A percentile compares a stretch with the other conserved stretches of the same genome.
phyloP scores from a whole-genome alignment of 2,797 vertebrate species.

The Champsocephalus esox region DNA sequence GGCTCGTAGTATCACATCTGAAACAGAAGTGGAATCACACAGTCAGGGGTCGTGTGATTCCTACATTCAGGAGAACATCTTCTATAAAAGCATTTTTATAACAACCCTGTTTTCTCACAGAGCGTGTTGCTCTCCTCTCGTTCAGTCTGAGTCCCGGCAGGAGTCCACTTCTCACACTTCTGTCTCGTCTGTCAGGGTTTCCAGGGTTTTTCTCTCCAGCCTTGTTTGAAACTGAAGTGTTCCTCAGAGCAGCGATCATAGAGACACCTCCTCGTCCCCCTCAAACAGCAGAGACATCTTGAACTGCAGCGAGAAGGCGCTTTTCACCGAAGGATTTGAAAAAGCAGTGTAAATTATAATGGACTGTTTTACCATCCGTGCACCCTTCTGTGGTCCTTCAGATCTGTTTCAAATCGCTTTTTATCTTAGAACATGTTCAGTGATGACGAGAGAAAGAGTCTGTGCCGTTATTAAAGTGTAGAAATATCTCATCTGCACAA shows the following conservation, averaged over 20 bases:
- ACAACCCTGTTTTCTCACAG: no score
- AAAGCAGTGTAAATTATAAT: slow-evolving; percentile 22
- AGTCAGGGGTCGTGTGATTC: no score
- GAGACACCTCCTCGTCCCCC: slow-evolving; percentile 19
- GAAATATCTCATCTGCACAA: no score
- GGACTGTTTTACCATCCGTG: neutral
- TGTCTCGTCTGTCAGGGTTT: neutral
- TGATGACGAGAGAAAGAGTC: neutral
- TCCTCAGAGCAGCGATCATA: slow-evolving; percentile 7
- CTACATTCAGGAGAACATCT: no score
- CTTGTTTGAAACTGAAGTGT: slow-evolving; percentile 28
- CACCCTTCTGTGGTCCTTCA: neutral
- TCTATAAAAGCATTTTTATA: no score
- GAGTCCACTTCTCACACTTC: neutral
- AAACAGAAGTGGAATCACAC: no score
- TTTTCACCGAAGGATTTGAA: slow-evolving; percentile 23
- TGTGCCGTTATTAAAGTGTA: neutral
- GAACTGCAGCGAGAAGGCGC: slow-evolving; percentile 23
- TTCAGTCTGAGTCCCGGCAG: slow-evolving; percentile 1
- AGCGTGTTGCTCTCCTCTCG: neutral
- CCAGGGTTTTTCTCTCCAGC: slow-evolving; percentile 9
- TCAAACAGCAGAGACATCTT: neutral
- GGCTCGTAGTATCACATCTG: no score
- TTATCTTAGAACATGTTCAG: neutral
- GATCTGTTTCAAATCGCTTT: neutral